These are phyloP conservation scores for Tubulanus polymorphus DNA, from an alignment of 2,888 invertebrate genomes.

Conservation along the genomic window DNA sequence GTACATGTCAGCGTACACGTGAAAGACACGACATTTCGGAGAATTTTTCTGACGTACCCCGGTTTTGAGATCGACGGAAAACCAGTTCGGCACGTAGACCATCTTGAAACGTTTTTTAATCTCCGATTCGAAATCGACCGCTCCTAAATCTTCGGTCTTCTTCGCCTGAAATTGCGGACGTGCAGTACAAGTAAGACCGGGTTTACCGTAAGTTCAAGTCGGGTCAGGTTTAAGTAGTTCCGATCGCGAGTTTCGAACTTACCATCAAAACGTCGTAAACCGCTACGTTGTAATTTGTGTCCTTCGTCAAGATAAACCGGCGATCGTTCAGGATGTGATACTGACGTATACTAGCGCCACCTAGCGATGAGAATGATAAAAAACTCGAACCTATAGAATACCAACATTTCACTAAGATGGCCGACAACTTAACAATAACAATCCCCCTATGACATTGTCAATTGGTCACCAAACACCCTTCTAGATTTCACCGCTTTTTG, in stretches of 20 bases:
- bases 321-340: slow-evolving; percentile 93
- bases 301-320: slow-evolving; percentile 90
- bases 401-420: too few species aligned
- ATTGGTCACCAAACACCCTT: too few species aligned
- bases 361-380: too few species aligned
- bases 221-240: neutral
- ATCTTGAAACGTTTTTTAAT: slow-evolving; percentile 85
- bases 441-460: too few species aligned
- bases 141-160: slow-evolving; percentile 85
- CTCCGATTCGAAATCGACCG: slow-evolving; percentile 86
- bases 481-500: too few species aligned
- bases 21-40: neutral
- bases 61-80: slow-evolving; percentile 96
- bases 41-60: slow-evolving; percentile 63
- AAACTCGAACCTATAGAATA: too few species aligned
- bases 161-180: slow-evolving; percentile 57
- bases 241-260: slow-evolving; percentile 25
- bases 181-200: too few species aligned
- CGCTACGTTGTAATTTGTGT: slow-evolving; percentile 84
- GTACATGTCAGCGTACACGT: neutral
- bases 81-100: slow-evolving; percentile 98
- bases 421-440: too few species aligned
- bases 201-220: too few species aligned
- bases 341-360: slow-evolving; percentile 90
- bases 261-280: slow-evolving; percentile 92